Base-by-base conservation (phyloP, 2,888 invertebrate species). In the Nomada fucata region DNA sequence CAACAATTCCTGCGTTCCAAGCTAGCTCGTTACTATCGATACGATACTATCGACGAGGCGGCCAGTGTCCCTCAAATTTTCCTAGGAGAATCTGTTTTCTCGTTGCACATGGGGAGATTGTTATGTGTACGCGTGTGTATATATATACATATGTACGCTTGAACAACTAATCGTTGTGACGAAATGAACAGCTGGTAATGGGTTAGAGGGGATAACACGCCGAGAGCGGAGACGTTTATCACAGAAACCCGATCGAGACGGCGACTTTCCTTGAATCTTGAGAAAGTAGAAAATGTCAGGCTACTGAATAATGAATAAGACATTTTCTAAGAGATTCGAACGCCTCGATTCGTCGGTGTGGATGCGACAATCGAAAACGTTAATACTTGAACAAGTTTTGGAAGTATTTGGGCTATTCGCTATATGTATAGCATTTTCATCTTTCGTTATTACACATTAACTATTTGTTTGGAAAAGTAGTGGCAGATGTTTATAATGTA, bases 11-110 rank as follows among this genome's bases (percentile, higher is more conserved):
- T 79, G 76, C 84, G 82, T 82, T 82, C 78, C 70, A 50, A 60
- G 68, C 76, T 75, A 50, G 69, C 76, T 75, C 79, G 83, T 86
- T 84, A 84, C 76, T 84, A 84, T 76, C 84, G 84, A 77, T 79
- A 70, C 75, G 60, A 63, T 72, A 61, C 60, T 79, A 78, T 73
- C 73, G 72, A 74, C 72, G 50, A 55, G 13, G 42, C 23, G 20
- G 2, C n/a, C 84, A 82, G 74, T 85, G 72, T 70, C 52, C 81
- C 83, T 86, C 83, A 86, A 81, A 79, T 74, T 60, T 47, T 44
- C 44, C 23, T n/a, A 36, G 36, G 20, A 63, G n/a, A n/a, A 26
- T 7, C n/a, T 9, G 18, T 3, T 60, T 52, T 65, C 15, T 2
- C 11, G n/a, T n/a, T n/a, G 13, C 11, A 50, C 10, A 11, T 4